phyloP scores from a whole-genome alignment of 2,113 vertebrate genomes.

The Hydrolagus affinis region DNA sequence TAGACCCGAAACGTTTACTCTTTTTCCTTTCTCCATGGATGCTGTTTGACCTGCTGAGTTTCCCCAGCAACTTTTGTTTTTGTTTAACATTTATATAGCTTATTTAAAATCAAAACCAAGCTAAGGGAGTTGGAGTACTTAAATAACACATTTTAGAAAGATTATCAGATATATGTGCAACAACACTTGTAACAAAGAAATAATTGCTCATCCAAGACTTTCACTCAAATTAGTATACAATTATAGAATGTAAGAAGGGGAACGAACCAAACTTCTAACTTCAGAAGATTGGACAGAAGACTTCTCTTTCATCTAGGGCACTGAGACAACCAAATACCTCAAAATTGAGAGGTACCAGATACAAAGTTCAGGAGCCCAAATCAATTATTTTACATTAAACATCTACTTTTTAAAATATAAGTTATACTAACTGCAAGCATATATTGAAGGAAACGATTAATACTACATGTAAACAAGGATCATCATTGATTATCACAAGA shows the following conservation, averaged over 20 bases:
- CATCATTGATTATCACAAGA: no score
- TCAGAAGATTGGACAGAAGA: constrained; percentile 21
- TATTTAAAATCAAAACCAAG: no score
- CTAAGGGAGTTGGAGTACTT: no score
- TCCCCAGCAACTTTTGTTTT: no score
- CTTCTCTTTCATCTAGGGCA: constrained; percentile 27
- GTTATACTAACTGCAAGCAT: background rate
- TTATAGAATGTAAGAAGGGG: constrained; percentile 24
- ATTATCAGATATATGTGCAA: background rate
- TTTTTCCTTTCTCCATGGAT: no score
- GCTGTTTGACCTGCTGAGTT: no score
- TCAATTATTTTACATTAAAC: background rate
- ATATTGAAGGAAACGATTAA: background rate
- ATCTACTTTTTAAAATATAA: background rate
- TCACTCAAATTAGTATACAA: background rate
- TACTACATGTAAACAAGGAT: no score
- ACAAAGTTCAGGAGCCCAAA: background rate
- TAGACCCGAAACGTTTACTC: no score
- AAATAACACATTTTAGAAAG: background rate
- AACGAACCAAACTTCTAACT: constrained; percentile 25
- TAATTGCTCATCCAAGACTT: background rate
- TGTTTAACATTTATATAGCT: no score
- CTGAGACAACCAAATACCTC: background rate
- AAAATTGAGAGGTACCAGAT: background rate
- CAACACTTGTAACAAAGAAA: background rate